Conservation (phyloP, 2,113 vertebrate species). For the Micronycteris hirsuta region DNA sequence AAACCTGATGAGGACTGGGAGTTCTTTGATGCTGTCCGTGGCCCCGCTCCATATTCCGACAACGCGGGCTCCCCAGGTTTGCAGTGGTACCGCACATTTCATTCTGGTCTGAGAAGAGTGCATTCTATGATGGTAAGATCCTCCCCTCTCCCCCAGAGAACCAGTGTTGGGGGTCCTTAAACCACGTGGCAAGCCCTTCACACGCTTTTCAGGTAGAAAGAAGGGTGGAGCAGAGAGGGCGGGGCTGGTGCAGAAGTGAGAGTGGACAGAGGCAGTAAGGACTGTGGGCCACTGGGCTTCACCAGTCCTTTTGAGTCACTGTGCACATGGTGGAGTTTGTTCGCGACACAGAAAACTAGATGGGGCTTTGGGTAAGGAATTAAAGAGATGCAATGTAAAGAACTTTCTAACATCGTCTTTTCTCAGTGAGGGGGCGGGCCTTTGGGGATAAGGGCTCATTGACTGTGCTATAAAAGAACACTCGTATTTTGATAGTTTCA, state of each 20-base stretch:
- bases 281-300: rapidly evolving
- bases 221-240: not conserved
- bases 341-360: not conserved
- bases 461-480: not conserved
- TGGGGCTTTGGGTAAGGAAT: not conserved
- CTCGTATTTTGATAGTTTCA: not conserved
- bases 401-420: not conserved
- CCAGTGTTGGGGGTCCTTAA: not conserved
- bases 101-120: not conserved
- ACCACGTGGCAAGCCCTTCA: not conserved
- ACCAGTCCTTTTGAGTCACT: rapidly evolving
- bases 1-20: rapidly evolving
- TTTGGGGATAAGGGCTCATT: not conserved
- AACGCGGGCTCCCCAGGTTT: not conserved
- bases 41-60: not conserved
- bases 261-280: not conserved
- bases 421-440: not conserved
- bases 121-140: not conserved
- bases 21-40: rapidly evolving
- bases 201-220: not conserved
- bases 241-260: not conserved
- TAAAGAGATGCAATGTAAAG: not conserved
- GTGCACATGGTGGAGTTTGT: not conserved
- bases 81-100: not conserved
- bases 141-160: not conserved